These are phyloP conservation scores for Mixornis gularis DNA, from an alignment of 2,113 vertebrate species.

Conservation along the genomic window DNA sequence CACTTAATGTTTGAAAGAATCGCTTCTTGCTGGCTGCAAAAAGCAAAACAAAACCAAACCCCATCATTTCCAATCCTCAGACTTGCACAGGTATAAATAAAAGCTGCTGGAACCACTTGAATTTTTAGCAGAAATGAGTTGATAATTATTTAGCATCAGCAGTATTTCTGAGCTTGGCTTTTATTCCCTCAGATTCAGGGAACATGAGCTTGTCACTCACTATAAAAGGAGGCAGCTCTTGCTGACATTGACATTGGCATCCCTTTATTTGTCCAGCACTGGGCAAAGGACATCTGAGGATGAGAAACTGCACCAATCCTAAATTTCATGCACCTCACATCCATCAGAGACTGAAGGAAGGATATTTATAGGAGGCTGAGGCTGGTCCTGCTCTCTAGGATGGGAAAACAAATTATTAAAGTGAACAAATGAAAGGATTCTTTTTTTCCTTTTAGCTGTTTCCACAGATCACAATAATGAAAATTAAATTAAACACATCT, in stretches of 20 bases:
- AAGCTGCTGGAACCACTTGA: not conserved
- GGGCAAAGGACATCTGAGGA: not conserved
- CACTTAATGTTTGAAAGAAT: not conserved
- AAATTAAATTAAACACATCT: not conserved
- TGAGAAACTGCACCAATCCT: not conserved
- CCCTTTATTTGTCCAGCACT: not conserved
- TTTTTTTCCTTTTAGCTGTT: not conserved
- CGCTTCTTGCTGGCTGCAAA: rapidly evolving
- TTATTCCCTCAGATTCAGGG: not conserved
- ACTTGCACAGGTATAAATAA: not conserved
- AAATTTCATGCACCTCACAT: not conserved
- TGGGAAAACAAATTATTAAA: not conserved
- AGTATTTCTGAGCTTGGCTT: not conserved
- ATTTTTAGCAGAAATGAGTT: not conserved
- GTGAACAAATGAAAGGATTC: not conserved
- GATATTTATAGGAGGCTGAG: not conserved
- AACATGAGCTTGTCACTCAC: not conserved
- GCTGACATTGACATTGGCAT: not conserved
- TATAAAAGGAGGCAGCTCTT: not conserved
- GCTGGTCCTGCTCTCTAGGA: not conserved
- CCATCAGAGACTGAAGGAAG: not conserved
- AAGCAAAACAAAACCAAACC: not conserved
- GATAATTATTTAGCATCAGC: not conserved
- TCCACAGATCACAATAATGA: not conserved
- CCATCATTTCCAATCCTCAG: not conserved